Conservation (phyloP, 2,113 vertebrate species). For the Calidris pygmaea region DNA sequence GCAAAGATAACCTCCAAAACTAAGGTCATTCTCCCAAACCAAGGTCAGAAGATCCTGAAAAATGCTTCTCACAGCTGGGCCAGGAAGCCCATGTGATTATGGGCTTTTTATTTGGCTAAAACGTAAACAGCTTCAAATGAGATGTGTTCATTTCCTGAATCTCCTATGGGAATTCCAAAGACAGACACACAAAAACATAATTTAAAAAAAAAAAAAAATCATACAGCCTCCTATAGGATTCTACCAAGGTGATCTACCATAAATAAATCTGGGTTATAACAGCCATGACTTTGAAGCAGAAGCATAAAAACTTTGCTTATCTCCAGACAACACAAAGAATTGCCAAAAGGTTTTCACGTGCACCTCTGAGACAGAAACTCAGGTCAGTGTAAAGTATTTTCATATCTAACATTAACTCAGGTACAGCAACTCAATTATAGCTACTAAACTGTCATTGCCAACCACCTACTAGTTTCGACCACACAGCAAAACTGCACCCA, state of each 20-base stretch:
- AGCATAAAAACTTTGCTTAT: not conserved
- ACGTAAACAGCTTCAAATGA: not conserved
- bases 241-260: not conserved
- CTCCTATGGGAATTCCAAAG: not conserved
- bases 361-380: not conserved
- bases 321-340: not conserved
- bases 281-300: not conserved
- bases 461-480: not conserved
- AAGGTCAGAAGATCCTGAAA: not conserved
- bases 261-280: not conserved
- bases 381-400: not conserved
- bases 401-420: not conserved
- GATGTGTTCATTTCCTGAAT: not conserved
- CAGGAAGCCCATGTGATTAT: not conserved
- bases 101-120: not conserved
- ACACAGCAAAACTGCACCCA: not conserved
- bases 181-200: not conserved
- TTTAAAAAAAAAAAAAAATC: not conserved
- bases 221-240: not conserved
- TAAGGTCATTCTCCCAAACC: not conserved
- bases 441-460: not conserved
- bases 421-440: not conserved
- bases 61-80: not conserved
- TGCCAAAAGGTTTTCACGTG: not conserved
- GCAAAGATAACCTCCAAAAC: not conserved